These are phyloP conservation scores for Enteromius argenteus DNA, from an alignment of 2,797 vertebrate genomes.

Conservation along the genomic window DNA sequence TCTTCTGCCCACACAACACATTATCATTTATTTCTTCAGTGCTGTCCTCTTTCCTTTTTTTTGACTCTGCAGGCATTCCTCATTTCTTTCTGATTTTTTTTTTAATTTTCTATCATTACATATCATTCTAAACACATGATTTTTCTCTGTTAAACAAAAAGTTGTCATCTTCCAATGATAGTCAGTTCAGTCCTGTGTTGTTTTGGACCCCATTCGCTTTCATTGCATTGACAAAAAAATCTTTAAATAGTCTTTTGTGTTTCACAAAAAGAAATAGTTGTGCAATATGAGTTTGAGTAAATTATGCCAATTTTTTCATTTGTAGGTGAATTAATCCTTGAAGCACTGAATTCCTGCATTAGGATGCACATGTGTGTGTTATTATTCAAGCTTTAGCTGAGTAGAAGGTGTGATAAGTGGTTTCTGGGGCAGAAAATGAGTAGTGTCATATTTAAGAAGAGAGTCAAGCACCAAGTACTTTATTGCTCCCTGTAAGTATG, in stretches of 20 bases:
- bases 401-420: background rate
- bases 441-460: conserved; percentile 14
- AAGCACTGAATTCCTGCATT: background rate
- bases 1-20: conserved; percentile 53
- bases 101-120: background rate
- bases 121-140: too few relatives aligned
- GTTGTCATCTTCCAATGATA: conserved; percentile 10
- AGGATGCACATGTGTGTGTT: background rate
- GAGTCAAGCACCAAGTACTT: conserved; percentile 16
- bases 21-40: conserved; percentile 42
- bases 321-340: background rate
- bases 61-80: conserved; percentile 55
- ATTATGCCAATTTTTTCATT: background rate
- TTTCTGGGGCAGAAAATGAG: conserved; percentile 1
- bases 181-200: background rate
- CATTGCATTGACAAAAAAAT: background rate
- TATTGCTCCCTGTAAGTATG: background rate
- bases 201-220: background rate
- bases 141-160: background rate
- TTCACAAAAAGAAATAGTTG: too few relatives aligned
- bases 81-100: conserved; percentile 11
- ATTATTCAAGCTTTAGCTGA: conserved; percentile 1
- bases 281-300: background rate
- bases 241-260: background rate
- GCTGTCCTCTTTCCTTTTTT: conserved; percentile 40